Percentiles rank a stretch among this genome's conserved stretches.
These are phyloP conservation scores for Sparidentex hasta DNA, from an alignment of 2,797 vertebrate species.

Conservation along the genomic window DNA sequence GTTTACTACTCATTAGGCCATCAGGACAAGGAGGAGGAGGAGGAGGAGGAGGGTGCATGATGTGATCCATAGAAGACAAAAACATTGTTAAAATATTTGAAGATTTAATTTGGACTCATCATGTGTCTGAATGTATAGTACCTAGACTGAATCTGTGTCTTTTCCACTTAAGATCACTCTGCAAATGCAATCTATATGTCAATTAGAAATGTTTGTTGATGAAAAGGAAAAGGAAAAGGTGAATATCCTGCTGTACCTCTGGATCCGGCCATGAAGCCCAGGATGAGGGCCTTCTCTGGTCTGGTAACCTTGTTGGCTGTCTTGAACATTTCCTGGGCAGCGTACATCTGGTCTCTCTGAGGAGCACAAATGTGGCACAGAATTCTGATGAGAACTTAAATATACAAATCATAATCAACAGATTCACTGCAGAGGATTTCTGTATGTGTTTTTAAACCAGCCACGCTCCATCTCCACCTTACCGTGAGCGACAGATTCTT, in stretches of 20 bases:
- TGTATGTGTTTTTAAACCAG: neutral
- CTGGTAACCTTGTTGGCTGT: constrained; percentile 99
- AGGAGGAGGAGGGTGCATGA: no score
- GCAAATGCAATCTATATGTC: no score
- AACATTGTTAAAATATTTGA: no score
- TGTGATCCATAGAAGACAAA: no score
- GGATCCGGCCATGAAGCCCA: constrained; percentile 99
- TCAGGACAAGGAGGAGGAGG: no score
- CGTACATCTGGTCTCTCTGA: constrained; percentile 97
- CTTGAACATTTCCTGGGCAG: constrained; percentile 99
- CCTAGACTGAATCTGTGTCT: no score
- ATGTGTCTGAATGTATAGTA: no score
- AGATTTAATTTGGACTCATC: no score
- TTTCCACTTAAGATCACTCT: no score
- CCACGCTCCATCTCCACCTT: constrained; percentile 29
- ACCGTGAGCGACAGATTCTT: constrained; percentile 97
- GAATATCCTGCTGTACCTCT: constrained; percentile 85
- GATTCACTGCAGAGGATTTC: neutral
- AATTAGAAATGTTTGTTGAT: no score
- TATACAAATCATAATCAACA: neutral
- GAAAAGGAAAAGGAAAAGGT: no score
- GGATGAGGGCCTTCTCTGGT: constrained; percentile 98
- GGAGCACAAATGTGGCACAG: constrained; percentile 17
- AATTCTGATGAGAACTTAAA: neutral
- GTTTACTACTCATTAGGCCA: no score